These are phyloP conservation scores for Pediacus dermestoides DNA, from an alignment of 2,888 invertebrate species.

Conservation along the genomic window DNA sequence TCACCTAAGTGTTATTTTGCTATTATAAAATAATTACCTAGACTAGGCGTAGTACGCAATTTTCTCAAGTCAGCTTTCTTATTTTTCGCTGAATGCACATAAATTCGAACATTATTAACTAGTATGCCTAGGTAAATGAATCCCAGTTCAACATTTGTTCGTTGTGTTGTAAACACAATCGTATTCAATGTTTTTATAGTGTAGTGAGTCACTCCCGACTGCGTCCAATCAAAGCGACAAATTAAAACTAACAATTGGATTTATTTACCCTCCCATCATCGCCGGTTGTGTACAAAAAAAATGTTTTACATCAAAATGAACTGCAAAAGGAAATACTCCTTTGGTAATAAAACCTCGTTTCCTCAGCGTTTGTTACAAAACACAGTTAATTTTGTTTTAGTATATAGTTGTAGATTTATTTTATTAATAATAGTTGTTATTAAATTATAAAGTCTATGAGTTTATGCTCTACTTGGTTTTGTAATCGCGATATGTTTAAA, in stretches of 20 bases:
- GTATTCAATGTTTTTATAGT: too few species aligned
- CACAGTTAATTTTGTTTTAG: too few species aligned
- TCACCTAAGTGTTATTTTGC: too few species aligned
- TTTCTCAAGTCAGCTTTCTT: constrained; percentile 15
- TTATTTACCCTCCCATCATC: constrained; percentile 11
- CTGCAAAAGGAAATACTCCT: constrained; percentile 19
- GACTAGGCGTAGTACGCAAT: too few species aligned
- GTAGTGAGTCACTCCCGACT: not conserved
- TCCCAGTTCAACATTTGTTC: constrained; percentile 6
- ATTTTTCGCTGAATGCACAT: constrained; percentile 14
- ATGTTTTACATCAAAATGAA: constrained; percentile 13
- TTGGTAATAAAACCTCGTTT: constrained; percentile 11
- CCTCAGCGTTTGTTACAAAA: not conserved
- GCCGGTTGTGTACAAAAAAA: constrained; percentile 1
- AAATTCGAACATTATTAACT: constrained; percentile 10
- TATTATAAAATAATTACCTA: too few species aligned
- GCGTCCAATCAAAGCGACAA: too few species aligned
- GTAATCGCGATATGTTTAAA: too few species aligned
- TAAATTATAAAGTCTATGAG: too few species aligned
- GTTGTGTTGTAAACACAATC: not conserved
- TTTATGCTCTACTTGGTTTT: too few species aligned
- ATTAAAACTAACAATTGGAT: constrained; percentile 19
- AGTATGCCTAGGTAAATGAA: constrained; percentile 6
- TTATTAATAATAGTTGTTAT: too few species aligned
- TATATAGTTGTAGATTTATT: too few species aligned